Base-by-base conservation (phyloP, 1,140 invertebrate genomes). In the Muscidifurax raptorellus region DNA sequence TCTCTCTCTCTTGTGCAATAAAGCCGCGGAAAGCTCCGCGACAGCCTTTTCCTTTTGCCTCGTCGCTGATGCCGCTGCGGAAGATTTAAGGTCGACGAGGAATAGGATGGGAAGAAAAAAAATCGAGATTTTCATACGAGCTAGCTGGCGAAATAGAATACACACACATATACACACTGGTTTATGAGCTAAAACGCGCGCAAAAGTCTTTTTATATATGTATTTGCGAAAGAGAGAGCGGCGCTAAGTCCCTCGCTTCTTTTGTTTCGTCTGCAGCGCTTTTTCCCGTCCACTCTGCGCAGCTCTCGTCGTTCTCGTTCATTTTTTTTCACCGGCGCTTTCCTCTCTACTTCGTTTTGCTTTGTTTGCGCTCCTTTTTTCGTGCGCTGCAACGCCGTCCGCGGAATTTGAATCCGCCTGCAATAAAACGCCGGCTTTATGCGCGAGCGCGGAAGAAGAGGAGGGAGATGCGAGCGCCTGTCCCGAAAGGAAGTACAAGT, bases 391-490 rank as follows among this genome's bases (percentile, higher is more conserved):
- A 74, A 27, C 67, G 52, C 40, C 66, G 52, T 90, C 89, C 88
- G 88, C 88, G 91, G 92, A 92, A 93, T 93, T 93, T 91, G 91
- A 93, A 93, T 92, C 92, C 91, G 89, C 78, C 89, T 88, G 91
- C 90, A 93, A 93, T 93, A 93, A 93, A 93, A 92, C 91, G 88
- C 88, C 85, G 87, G 89, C 89, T 93, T 93, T 93, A 93, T 92
- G 91, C 91, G 92, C 71, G 86, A 78, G 84, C 80, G 79, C 82
- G 77, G 52, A 67, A 83, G 80, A 76, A 13, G 77, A 82, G 80
- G 44, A 76, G 86, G 44, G 79, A 71, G 84, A 82, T 83, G 71
- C 72, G 64, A 78, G 86, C n/a, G 40, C 47, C 79, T 72, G 78
- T 75, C 72, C 67, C 59, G 81, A 74, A 87, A 83, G 52, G 82